These are phyloP conservation scores for Sciurus niger DNA, from an alignment of 2,113 vertebrate species.

Conservation along the genomic window DNA sequence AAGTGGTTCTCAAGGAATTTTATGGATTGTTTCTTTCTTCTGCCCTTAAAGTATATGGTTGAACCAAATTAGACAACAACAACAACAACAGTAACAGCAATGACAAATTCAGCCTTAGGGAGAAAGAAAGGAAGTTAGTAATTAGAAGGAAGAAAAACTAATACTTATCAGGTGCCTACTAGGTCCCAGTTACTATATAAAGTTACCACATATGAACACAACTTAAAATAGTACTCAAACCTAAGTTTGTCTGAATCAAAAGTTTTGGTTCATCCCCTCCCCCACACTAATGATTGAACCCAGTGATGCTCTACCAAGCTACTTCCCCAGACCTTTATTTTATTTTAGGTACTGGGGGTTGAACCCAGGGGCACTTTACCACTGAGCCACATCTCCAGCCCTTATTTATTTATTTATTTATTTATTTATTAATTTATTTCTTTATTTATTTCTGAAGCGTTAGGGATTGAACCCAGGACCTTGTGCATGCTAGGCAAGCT, in stretches of 20 bases:
- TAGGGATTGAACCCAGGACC: too few relatives aligned
- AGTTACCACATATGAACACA: conserved; percentile 35
- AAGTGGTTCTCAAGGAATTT: conserved; percentile 18
- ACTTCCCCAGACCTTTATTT: neutral
- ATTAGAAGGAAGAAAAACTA: conserved; percentile 45
- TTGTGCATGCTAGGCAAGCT: too few relatives aligned
- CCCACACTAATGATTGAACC: neutral
- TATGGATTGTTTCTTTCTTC: conserved; percentile 30
- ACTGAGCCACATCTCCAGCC: too few relatives aligned
- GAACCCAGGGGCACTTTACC: too few relatives aligned
- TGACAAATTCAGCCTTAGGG: conserved; percentile 21
- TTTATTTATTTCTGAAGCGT: too few relatives aligned
- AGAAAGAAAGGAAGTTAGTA: conserved; percentile 33
- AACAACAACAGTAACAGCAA: neutral
- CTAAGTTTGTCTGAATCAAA: conserved; percentile 55
- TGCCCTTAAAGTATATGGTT: conserved; percentile 34
- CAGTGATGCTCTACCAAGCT: neutral
- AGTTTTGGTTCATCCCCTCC: neutral
- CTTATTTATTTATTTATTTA: too few relatives aligned
- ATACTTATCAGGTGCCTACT: conserved; percentile 8
- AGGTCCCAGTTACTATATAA: neutral
- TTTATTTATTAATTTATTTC: too few relatives aligned
- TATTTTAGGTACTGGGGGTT: too few relatives aligned
- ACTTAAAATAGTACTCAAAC: conserved; percentile 24
- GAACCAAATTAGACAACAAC: conserved; percentile 24